Base-by-base conservation (phyloP, 2,113 vertebrate species). In the Sebastes schlegelii region DNA sequence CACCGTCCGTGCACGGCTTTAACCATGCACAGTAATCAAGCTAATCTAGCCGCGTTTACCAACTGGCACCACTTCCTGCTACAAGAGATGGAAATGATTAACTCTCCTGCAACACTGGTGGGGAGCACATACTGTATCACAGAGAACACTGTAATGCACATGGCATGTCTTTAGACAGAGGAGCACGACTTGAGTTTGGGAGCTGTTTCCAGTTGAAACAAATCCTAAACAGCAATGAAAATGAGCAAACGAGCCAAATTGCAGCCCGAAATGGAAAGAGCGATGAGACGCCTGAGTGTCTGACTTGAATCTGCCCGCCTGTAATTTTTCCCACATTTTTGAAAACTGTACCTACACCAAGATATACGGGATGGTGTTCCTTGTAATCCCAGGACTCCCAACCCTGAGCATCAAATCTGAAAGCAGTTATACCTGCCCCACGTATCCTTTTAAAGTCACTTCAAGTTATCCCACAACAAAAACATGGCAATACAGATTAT, bases 1-100 rank as follows among this genome's bases (percentile, higher is more conserved):
- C 67, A 49, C 34, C 26, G 6, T 45, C 66, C 21, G 14, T 26
- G 51, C 66, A 63, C 52, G n/a, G 80, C 71, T 57, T 46, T 49
- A 73, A 57, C 42, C 11, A 4, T 16, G 5, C 62, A 13, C 67
- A 55, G 63, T 80, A 88, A 87, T 92, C 89, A 87, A 51, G 67
- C 77, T 82, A 83, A 86, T 91, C 87, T 67, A 43, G 48, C 45
- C 6, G 14, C 58, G 79, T 79, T 83, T 68, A 77, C 67, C 70
- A 34, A 82, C 78, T 52, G 75, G 79, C 82, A 85, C 63, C 45
- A 77, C 74, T 73, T 93, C 80, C 82, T 55, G 79, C 81, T 82
- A 11, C 68, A 40, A 77, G 77, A 88, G 63, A 89, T 89, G 86
- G 83, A 70, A 89, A 68, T 89, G 80, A 90, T 92, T 87, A 85